Conservation (phyloP, 2,113 vertebrate species). For the Clupea harengus region DNA sequence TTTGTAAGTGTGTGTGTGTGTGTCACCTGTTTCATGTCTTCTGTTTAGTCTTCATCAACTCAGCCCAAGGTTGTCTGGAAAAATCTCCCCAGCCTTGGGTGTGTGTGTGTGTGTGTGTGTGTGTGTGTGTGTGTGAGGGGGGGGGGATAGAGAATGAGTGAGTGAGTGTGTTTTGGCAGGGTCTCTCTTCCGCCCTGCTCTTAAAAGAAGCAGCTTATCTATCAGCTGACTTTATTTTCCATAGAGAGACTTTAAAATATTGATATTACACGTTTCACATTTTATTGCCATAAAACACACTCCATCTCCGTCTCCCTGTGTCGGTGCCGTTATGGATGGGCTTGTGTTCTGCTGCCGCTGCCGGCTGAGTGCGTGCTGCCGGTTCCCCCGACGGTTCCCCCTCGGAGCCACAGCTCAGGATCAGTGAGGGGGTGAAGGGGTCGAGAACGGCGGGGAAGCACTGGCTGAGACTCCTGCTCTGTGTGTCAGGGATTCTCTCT, state of each 20-base stretch:
- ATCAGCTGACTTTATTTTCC: slow-evolving; percentile 37
- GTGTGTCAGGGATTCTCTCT: not conserved
- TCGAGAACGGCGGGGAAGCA: too few relatives aligned
- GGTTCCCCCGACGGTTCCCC: too few relatives aligned
- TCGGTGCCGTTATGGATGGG: not conserved
- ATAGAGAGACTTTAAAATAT: slow-evolving; percentile 42
- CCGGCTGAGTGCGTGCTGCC: not conserved
- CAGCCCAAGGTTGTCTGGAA: slow-evolving; percentile 44
- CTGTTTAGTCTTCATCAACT: slow-evolving; percentile 42
- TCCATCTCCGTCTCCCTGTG: too few relatives aligned
- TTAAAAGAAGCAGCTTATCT: slow-evolving; percentile 42
- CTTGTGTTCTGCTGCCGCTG: too few relatives aligned
- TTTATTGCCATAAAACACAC: slow-evolving; percentile 38
- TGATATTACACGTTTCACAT: slow-evolving; percentile 38
- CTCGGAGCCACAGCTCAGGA: too few relatives aligned
- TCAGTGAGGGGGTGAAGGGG: not conserved
- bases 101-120: not conserved
- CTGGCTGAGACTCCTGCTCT: not conserved
- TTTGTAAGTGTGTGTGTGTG: slow-evolving; percentile 20
- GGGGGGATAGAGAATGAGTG: not conserved
- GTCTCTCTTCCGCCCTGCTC: slow-evolving; percentile 22
- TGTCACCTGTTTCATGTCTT: slow-evolving; percentile 37
- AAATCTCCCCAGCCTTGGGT: slow-evolving; percentile 17
- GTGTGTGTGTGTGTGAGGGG: not conserved
- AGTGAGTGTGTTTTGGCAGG: slow-evolving; percentile 24